Percentiles rank a stretch among this genome's conserved stretches.
These are phyloP conservation scores for Nomada goodeniana DNA, from an alignment of 2,888 invertebrate genomes.

Conservation along the genomic window DNA sequence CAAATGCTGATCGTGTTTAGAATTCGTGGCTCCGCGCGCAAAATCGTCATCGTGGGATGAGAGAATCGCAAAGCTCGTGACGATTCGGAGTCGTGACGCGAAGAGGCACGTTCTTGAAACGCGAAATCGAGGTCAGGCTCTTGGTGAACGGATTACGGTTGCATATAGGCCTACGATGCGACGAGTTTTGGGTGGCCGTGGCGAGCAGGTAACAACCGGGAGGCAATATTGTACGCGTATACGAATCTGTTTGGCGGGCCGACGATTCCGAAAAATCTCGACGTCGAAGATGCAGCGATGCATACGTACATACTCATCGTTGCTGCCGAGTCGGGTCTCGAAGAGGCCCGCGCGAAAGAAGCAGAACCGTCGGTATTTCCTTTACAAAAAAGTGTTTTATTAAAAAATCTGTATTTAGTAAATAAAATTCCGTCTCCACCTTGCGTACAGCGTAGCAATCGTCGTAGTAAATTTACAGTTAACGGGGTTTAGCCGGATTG, in stretches of 20 bases:
- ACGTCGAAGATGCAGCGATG: background rate
- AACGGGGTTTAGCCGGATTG: conserved; percentile 52
- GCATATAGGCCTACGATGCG: background rate
- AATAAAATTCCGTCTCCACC: conserved; percentile 75
- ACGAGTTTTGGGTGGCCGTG: no score
- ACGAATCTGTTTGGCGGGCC: conserved; percentile 14
- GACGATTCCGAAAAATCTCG: conserved; percentile 16
- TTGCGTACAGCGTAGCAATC: conserved; percentile 71
- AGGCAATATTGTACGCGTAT: conserved; percentile 19
- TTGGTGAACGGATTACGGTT: conserved; percentile 57
- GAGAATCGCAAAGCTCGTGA: conserved; percentile 61
- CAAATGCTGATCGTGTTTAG: conserved; percentile 22
- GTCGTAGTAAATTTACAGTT: conserved; percentile 71
- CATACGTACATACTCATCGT: no score
- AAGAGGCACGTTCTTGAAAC: conserved; percentile 63
- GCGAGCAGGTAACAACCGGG: background rate
- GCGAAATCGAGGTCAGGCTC: conserved; percentile 64
- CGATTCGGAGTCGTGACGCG: conserved; percentile 60
- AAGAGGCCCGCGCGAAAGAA: no score
- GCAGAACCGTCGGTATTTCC: conserved; percentile 18
- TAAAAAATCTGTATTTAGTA: conserved; percentile 76
- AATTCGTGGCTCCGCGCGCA: conserved; percentile 26
- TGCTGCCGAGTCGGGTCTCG: background rate
- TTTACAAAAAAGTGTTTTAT: conserved; percentile 73
- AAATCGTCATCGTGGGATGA: conserved; percentile 41